A percentile compares a stretch with the other conserved stretches of the same genome.
These are phyloP conservation scores for Eremobia ochroleuca DNA, from an alignment of 2,888 invertebrate genomes.

Conservation along the genomic window DNA sequence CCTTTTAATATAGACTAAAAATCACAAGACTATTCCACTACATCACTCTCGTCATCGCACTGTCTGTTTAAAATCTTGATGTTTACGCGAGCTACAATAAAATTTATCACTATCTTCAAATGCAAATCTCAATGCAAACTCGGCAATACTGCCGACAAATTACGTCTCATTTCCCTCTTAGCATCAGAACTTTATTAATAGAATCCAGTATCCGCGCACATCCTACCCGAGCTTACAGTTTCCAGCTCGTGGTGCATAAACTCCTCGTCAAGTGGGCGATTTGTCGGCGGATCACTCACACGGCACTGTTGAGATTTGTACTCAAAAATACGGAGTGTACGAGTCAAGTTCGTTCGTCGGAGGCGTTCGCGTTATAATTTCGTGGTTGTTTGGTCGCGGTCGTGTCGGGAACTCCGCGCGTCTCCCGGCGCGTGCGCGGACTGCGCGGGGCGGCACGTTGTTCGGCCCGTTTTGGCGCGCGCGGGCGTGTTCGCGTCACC, in stretches of 20 bases:
- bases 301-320: slow-evolving; percentile 71
- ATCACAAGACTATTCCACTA: slow-evolving; percentile 71
- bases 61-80: slow-evolving; percentile 78
- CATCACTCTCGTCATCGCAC: slow-evolving; percentile 79
- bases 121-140: slow-evolving; percentile 86
- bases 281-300: slow-evolving; percentile 67
- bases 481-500: slow-evolving; percentile 83
- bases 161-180: slow-evolving; percentile 83
- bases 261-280: slow-evolving; percentile 58
- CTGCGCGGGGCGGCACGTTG: slow-evolving; percentile 75
- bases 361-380: slow-evolving; percentile 80
- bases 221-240: slow-evolving; percentile 71
- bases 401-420: slow-evolving; percentile 81
- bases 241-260: slow-evolving; percentile 67
- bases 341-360: slow-evolving; percentile 87
- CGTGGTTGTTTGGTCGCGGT: slow-evolving; percentile 79
- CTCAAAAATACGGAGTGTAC: slow-evolving; percentile 74
- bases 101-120: slow-evolving; percentile 81
- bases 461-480: slow-evolving; percentile 79
- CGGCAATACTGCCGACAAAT: slow-evolving; percentile 83
- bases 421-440: slow-evolving; percentile 81
- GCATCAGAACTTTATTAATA: slow-evolving; percentile 83
- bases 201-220: slow-evolving; percentile 78
- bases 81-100: slow-evolving; percentile 81
- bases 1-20: slow-evolving; percentile 71